phyloP scores from a whole-genome alignment of 2,888 invertebrate species.

The Callosobruchus maculatus region DNA sequence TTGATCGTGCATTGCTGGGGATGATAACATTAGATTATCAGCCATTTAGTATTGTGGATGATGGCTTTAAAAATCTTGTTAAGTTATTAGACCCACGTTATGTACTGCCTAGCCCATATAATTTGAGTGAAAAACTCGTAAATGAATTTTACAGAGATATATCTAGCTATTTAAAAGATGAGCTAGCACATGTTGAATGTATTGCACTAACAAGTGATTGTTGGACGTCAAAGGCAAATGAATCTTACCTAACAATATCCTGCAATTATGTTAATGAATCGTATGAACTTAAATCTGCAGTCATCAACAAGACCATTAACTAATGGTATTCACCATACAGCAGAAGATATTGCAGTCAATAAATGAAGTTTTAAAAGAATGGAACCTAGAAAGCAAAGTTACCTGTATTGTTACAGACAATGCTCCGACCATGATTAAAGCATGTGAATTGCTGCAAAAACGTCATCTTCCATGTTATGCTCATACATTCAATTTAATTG shows the following conservation, averaged over 20 bases:
- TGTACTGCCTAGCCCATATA: constrained; percentile 2
- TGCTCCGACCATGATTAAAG: constrained; percentile 16
- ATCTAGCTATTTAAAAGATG: constrained; percentile 6
- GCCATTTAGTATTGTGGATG: constrained; percentile 8
- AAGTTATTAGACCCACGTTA: constrained; percentile 1
- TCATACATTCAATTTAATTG: constrained; percentile 16
- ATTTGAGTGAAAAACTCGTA: not conserved
- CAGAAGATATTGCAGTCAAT: constrained; percentile 17
- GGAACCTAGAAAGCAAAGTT: constrained; percentile 14
- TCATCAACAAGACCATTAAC: constrained; percentile 17
- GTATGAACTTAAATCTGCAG: constrained; percentile 9
- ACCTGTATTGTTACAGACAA: constrained; percentile 20
- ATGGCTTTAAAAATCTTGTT: constrained; percentile 5
- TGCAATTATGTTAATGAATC: constrained; percentile 12
- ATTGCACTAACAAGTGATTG: constrained; percentile 16
- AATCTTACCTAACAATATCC: constrained; percentile 19
- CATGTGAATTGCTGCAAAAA: constrained; percentile 15
- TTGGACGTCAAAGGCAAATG: constrained; percentile 15
- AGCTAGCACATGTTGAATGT: constrained; percentile 11
- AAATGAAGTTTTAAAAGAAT: constrained; percentile 11
- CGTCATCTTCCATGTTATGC: constrained; percentile 17
- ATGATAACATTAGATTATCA: constrained; percentile 7
- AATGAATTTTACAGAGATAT: not conserved
- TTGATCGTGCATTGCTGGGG: not conserved
- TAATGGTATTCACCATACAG: constrained; percentile 16